Percentiles rank a stretch among this genome's conserved stretches.
Conservation (phyloP, 2,888 invertebrate species). For the Hydroisotoma schaefferi region DNA sequence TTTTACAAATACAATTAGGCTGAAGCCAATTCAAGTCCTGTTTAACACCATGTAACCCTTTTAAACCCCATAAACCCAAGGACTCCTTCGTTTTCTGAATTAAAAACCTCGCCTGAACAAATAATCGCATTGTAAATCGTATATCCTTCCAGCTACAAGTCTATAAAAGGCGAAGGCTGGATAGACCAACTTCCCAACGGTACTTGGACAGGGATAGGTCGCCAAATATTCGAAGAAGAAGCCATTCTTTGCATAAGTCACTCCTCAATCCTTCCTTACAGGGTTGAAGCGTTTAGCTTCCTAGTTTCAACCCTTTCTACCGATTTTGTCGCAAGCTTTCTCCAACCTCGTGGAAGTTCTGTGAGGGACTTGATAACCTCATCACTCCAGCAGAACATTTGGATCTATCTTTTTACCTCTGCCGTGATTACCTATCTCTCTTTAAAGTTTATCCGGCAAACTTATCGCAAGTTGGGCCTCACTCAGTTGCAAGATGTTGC, state of each 20-base stretch:
- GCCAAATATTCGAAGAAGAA: not conserved
- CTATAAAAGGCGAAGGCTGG: not conserved
- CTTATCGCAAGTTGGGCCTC: not conserved
- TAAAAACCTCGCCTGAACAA: too few relatives aligned
- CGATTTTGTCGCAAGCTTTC: not conserved
- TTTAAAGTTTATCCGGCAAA: not conserved
- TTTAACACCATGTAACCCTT: too few relatives aligned
- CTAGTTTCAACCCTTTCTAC: not conserved
- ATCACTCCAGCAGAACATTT: not conserved
- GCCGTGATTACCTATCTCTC: not conserved
- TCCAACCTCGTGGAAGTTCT: not conserved
- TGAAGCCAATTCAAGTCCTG: too few relatives aligned
- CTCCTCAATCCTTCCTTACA: not conserved
- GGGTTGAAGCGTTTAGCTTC: not conserved
- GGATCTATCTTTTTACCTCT: not conserved
- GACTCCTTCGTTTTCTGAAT: too few relatives aligned
- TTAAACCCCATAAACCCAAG: too few relatives aligned
- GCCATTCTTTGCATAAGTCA: not conserved
- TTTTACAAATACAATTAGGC: too few relatives aligned
- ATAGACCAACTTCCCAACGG: constrained; percentile 1
- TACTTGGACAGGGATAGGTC: not conserved
- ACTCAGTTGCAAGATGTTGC: not conserved
- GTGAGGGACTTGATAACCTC: not conserved
- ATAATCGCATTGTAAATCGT: too few relatives aligned
- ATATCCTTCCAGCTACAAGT: not conserved